Conservation (phyloP, 2,888 invertebrate genomes). For the Habroteleia sp. region DNA sequence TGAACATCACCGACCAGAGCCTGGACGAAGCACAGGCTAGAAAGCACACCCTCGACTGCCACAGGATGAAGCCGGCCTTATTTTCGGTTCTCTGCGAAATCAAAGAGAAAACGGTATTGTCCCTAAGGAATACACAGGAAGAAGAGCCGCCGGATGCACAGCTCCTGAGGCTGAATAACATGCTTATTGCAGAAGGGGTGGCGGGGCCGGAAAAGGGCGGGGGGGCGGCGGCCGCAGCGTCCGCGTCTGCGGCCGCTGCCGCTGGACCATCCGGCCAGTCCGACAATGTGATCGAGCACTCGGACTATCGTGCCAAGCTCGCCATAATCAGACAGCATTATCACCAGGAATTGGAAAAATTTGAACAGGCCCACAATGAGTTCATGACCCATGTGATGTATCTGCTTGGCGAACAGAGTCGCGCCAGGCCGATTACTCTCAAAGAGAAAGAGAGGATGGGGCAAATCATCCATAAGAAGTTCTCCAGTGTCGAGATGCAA, state of each 20-base stretch:
- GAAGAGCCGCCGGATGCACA: constrained; percentile 99
- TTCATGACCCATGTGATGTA: constrained; percentile 99
- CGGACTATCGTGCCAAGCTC: constrained; percentile 99
- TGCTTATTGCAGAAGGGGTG: constrained; percentile 99
- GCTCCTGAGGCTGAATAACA: constrained; percentile 98
- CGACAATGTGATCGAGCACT: constrained; percentile 99
- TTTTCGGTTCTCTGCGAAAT: constrained; percentile 99
- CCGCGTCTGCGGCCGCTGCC: constrained; percentile 91
- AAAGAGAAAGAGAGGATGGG: constrained; percentile 99
- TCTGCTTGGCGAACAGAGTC: constrained; percentile 96
- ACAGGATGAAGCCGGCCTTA: constrained; percentile 99
- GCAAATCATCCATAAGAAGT: constrained; percentile 98
- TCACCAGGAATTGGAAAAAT: constrained; percentile 99
- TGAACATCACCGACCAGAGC: too few species aligned
- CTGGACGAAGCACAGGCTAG: too few species aligned
- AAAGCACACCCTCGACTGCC: constrained; percentile 98
- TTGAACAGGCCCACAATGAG: constrained; percentile 99
- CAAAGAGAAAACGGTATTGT: constrained; percentile 99
- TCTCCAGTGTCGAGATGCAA: constrained; percentile 98
- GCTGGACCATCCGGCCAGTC: constrained; percentile 88
- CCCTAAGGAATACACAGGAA: constrained; percentile 97
- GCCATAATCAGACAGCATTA: constrained; percentile 99
- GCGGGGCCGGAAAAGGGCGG: constrained; percentile 97
- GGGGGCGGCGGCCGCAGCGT: constrained; percentile 93
- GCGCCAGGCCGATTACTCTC: constrained; percentile 98